Percentiles rank a stretch among this genome's conserved stretches.
These are phyloP conservation scores for Cervus canadensis DNA, from an alignment of 2,113 vertebrate genomes.

Conservation along the genomic window DNA sequence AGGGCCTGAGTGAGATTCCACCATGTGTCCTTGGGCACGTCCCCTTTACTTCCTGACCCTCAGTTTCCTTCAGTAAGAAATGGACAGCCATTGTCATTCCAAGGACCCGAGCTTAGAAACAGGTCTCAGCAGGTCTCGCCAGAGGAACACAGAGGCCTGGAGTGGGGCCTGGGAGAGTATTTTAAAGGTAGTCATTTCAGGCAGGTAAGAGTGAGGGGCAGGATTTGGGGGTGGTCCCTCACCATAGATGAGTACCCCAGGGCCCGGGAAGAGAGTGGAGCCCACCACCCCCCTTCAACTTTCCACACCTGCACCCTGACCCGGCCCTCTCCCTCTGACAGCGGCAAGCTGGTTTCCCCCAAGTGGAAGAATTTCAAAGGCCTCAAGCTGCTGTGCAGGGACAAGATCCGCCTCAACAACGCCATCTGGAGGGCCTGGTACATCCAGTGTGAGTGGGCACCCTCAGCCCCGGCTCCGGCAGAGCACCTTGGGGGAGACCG, in stretches of 20 bases:
- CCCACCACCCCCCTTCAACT: not conserved
- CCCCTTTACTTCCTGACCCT: not conserved
- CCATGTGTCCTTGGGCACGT: not conserved
- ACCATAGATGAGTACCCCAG: not conserved
- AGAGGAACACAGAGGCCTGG: not conserved
- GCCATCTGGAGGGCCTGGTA: conserved; percentile 99
- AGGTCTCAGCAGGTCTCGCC: not conserved
- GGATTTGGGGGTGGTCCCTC: not conserved
- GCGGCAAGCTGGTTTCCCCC: conserved; percentile 95
- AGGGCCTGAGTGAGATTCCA: not conserved
- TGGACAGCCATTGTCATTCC: too few species aligned
- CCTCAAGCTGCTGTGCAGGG: conserved; percentile 92
- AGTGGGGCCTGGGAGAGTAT: not conserved
- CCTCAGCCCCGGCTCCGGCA: not conserved
- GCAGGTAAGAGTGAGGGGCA: not conserved
- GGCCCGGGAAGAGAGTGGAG: rapidly evolving
- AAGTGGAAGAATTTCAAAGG: conserved; percentile 99
- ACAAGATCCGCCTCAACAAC: conserved; percentile 98
- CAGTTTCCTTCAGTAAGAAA: not conserved
- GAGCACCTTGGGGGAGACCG: not conserved
- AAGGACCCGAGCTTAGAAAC: not conserved
- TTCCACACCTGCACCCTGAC: not conserved
- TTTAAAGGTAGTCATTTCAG: not conserved
- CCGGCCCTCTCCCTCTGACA: conserved; percentile 63
- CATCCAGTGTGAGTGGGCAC: conserved; percentile 92